These are phyloP conservation scores for Aethina tumida DNA, from an alignment of 1,140 invertebrate genomes.

Conservation along the genomic window DNA sequence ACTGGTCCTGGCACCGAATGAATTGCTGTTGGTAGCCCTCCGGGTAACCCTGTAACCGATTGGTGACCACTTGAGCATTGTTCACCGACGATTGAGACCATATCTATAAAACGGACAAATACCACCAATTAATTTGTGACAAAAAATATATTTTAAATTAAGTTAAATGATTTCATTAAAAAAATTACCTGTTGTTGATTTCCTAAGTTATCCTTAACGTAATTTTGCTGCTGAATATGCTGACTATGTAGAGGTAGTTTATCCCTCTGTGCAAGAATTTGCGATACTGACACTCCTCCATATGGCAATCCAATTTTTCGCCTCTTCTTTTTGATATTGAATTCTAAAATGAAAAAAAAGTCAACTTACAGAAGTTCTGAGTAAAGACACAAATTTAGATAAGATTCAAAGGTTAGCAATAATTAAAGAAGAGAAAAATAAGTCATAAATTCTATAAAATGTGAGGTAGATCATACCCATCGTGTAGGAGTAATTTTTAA, in stretches of 20 bases:
- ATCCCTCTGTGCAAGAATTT: slow-evolving; percentile 55
- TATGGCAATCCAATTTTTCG: slow-evolving; percentile 48
- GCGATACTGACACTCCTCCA: slow-evolving; percentile 52
- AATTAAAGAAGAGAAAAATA: too few relatives aligned
- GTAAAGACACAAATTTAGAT: too few relatives aligned
- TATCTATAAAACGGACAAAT: slow-evolving; percentile 14
- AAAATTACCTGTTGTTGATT: slow-evolving; percentile 22
- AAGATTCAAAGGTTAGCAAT: too few relatives aligned
- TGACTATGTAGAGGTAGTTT: slow-evolving; percentile 34
- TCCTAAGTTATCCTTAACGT: slow-evolving; percentile 29
- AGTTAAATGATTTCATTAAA: slow-evolving; percentile 2
- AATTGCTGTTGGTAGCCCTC: slow-evolving; percentile 22
- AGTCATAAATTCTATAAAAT: too few relatives aligned
- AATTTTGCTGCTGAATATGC: slow-evolving; percentile 32
- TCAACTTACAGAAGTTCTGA: neutral
- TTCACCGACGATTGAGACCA: slow-evolving; percentile 18
- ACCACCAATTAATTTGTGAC: neutral
- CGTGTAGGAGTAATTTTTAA: too few relatives aligned
- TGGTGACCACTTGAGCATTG: slow-evolving; percentile 16
- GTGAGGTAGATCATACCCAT: too few relatives aligned
- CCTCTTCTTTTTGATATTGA: slow-evolving; percentile 51
- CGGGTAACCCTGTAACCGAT: slow-evolving; percentile 20
- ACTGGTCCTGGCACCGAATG: slow-evolving; percentile 29
- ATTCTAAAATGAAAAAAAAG: slow-evolving; percentile 38
- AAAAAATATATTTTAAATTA: slow-evolving; percentile 6